Evolutionary conservation across 2,113 vertebrate genomes (phyloP).

Genomic region (Perognathus longimembris): DNA sequence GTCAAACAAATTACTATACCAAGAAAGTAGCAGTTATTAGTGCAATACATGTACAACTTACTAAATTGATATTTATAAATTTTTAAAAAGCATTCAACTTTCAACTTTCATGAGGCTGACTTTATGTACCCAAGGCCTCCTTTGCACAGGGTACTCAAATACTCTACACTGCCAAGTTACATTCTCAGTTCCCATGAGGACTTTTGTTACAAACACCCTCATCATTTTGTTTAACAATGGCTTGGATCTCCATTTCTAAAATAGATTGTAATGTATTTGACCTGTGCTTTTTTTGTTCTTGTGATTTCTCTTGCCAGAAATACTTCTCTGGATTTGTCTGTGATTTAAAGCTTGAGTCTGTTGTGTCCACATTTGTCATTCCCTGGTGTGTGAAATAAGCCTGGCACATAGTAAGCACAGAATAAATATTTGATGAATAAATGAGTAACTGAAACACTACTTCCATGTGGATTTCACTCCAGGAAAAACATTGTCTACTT

Average conservation of each 20-base stretch:
- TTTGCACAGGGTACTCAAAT: too few species aligned
- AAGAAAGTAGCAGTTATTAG: not conserved
- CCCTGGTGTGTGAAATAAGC: not conserved
- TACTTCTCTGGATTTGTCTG: not conserved
- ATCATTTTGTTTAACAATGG: not conserved
- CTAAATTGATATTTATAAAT: not conserved
- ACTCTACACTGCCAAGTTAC: too few species aligned
- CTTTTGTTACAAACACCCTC: not conserved
- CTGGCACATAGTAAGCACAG: not conserved
- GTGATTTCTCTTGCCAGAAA: conserved; percentile 5
- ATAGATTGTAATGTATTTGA: not conserved
- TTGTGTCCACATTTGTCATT: not conserved
- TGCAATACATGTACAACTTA: not conserved
- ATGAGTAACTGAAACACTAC: not conserved
- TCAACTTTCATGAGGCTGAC: not conserved
- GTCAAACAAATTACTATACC: not conserved
- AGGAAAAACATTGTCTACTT: not conserved
- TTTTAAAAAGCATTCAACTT: not conserved
- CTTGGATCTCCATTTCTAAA: not conserved
- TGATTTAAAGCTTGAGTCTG: not conserved
- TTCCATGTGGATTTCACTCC: not conserved
- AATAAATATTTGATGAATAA: conserved; percentile 36
- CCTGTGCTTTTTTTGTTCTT: not conserved
- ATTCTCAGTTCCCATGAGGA: not conserved
- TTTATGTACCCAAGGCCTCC: not conserved